A percentile compares a stretch with the other conserved stretches of the same genome.
Evolutionary conservation across 2,888 invertebrate species (phyloP).

Genomic region (Sphaeridia pumilis): DNA sequence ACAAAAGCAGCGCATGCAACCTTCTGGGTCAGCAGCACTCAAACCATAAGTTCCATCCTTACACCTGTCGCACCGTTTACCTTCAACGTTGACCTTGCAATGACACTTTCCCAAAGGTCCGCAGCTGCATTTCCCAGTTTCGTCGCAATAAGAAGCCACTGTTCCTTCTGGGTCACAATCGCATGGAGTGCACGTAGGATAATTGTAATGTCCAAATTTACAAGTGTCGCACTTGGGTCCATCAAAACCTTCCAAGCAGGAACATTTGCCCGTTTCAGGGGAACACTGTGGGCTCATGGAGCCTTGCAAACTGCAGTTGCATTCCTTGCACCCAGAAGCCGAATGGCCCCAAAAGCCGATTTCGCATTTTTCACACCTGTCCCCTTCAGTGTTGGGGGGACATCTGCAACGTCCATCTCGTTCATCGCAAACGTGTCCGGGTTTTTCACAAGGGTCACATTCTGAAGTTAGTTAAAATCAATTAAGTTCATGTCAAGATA

Average conservation of each 20-base stretch:
- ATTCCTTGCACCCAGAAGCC: conserved; percentile 64
- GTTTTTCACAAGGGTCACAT: conserved; percentile 63
- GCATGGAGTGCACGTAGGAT: conserved; percentile 75
- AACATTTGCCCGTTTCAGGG: conserved; percentile 57
- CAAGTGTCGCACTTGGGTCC: conserved; percentile 72
- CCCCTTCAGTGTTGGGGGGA: conserved; percentile 62
- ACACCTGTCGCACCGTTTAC: conserved; percentile 73
- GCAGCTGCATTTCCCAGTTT: conserved; percentile 52
- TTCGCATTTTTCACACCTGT: conserved; percentile 66
- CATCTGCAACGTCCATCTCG: conserved; percentile 77
- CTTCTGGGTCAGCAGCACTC: conserved; percentile 60
- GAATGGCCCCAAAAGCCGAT: conserved; percentile 69
- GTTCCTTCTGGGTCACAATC: conserved; percentile 69
- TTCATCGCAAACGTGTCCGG: conserved; percentile 81
- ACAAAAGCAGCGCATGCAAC: conserved; percentile 94
- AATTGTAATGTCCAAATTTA: conserved; percentile 73
- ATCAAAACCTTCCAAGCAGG: conserved; percentile 60
- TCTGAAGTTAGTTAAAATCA: conserved; percentile 41
- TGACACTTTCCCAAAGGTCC: conserved; percentile 66
- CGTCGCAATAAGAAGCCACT: conserved; percentile 43
- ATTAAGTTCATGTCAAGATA: too few relatives aligned
- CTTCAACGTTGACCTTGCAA: conserved; percentile 81
- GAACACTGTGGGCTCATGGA: conserved; percentile 57
- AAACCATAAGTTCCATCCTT: conserved; percentile 76
- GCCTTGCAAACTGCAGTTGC: conserved; percentile 63